These are phyloP conservation scores for Drosophila antonietae DNA, from an alignment of 2,888 invertebrate genomes.

Conservation along the genomic window DNA sequence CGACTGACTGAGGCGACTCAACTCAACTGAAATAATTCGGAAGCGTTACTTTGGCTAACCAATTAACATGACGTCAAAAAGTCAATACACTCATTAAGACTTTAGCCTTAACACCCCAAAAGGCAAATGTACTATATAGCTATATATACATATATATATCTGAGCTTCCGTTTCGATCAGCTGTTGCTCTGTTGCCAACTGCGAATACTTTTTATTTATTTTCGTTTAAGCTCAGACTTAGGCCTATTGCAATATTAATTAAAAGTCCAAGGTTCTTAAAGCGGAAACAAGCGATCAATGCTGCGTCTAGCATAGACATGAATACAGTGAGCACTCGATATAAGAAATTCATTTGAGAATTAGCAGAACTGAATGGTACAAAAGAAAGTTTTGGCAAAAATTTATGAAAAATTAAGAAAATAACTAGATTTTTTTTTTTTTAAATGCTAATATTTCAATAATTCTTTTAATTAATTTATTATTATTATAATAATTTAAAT, in stretches of 20 bases:
- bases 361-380: neutral
- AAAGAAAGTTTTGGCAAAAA: neutral
- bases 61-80: constrained; percentile 68
- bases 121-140: neutral
- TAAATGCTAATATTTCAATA: too few species aligned
- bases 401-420: too few species aligned
- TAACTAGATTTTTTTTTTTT: too few species aligned
- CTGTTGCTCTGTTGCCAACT: constrained; percentile 26
- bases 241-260: constrained; percentile 31
- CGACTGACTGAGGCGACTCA: constrained; percentile 30
- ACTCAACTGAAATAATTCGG: constrained; percentile 34
- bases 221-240: constrained; percentile 3
- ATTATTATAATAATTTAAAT: too few species aligned
- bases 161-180: constrained; percentile 40
- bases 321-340: constrained; percentile 2
- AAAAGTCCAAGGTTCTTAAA: constrained; percentile 22
- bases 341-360: neutral
- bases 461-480: too few species aligned
- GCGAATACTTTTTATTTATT: neutral
- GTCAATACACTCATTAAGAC: constrained; percentile 59
- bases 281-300: constrained; percentile 21
- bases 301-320: neutral
- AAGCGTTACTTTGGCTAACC: constrained; percentile 47
- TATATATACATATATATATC: neutral
- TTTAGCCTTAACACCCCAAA: constrained; percentile 34